phyloP scores from a whole-genome alignment of 2,113 vertebrate genomes.

The Mus musculus region GRCm39 chr14:58414001-58414500 shows the following conservation, averaged over 20 bases:
- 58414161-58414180: not conserved
- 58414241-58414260: not conserved
- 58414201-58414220: conserved; percentile 39
- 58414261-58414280: conserved; percentile 46
- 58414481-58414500: not conserved
- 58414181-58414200: conserved; percentile 8
- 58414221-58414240: conserved; percentile 2
- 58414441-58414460: not conserved
- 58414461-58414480: not conserved
- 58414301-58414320: not conserved
- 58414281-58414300: not conserved
- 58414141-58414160: not conserved
- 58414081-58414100: not conserved
- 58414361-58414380: not conserved
- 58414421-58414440: not conserved
- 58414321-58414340: not conserved
- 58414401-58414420: not conserved
- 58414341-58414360: not conserved
- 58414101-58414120: not conserved
- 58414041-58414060: not conserved
- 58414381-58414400: not conserved
- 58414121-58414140: conserved; percentile 47
- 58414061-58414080: not conserved
- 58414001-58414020: not conserved
- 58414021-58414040: not conserved